Conservation (phyloP, 2,797 vertebrate species). For the Miichthys miiuy region DNA sequence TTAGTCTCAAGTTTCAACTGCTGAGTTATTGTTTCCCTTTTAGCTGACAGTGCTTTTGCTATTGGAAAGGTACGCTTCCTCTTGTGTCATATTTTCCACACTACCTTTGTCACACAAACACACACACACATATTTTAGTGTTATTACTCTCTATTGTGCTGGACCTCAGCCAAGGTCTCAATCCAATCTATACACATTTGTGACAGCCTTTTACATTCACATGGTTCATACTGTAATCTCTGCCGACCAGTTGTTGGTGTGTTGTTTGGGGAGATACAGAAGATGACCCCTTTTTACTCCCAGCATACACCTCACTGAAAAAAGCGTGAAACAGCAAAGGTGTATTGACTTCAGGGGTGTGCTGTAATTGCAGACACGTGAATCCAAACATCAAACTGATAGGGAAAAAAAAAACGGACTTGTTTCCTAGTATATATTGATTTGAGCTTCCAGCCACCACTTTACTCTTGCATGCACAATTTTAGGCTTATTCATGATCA, state of each 20-base stretch:
- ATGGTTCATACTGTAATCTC: conserved; percentile 43
- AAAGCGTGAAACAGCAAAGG: conserved; percentile 16
- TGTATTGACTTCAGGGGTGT: not conserved
- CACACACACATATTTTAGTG: conserved; percentile 32
- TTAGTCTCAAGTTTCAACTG: conserved; percentile 24
- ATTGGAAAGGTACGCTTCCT: conserved; percentile 15
- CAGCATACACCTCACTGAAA: conserved; percentile 19
- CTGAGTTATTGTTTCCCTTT: conserved; percentile 35
- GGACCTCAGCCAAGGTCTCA: conserved; percentile 67
- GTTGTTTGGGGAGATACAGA: conserved; percentile 45
- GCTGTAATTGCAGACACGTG: conserved; percentile 45
- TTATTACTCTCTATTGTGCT: conserved; percentile 59
- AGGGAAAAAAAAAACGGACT: conserved; percentile 10
- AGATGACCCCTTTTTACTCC: conserved; percentile 20
- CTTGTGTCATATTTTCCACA: conserved; percentile 24
- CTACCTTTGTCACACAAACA: conserved; percentile 9
- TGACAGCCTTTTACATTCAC: conserved; percentile 53
- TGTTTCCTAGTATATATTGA: conserved; percentile 60
- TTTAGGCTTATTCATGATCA: conserved; percentile 57
- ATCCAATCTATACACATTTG: conserved; percentile 68
- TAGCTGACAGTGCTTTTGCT: conserved; percentile 12
- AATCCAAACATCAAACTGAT: conserved; percentile 31
- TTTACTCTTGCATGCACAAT: conserved; percentile 40
- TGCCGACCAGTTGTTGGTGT: conserved; percentile 19
- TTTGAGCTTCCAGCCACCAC: conserved; percentile 48